Evolutionary conservation across 2,888 invertebrate species (phyloP), one percentile per base, ranked within the genome.

Genomic region (Mellilla xanthometata): DNA sequence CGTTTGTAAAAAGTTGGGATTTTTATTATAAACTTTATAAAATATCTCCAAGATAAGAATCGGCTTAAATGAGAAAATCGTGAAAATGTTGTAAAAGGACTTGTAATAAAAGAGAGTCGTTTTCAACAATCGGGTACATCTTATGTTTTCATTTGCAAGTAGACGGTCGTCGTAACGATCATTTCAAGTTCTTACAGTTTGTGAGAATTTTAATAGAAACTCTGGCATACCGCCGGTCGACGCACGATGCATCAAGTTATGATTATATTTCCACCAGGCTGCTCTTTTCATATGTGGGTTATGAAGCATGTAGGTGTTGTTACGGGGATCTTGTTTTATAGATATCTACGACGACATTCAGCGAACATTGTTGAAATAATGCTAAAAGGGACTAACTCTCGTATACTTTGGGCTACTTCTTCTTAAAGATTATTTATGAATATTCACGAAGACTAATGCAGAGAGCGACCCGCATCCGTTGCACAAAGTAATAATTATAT

Each of bases 91-190:
- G 8, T 45, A 34, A 39, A 39, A 47, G 15, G 31, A n/a, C 26
- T 36, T 12, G 36, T 24, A 19, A 38, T 41, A 47, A 41, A 41
- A 23, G 31, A 12, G 8, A 31, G 36, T 27, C 31, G 31, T 32
- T 35, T 47, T 41, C 31, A 12, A 28, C 23, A 23, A 36, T 41
- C 24, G 28, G 9, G 12, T 36, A 31, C 26, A n/a, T 30, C 26
- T 26, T 12, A 35, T 45, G 29, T 34, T 46, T 40, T 48, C 41
- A 42, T 42, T 39, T 42, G 38, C 38, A 48, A 48, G 33, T 42
- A 48, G 33, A 48, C 29, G 41, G 38, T 28, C 11, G 12, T 38
- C 38, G 36, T 34, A 42, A 46, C 40, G 23, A 41, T 35, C 22
- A 41, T 24, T 41, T 41, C 32, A 47, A n/a, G 29, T 38, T 31